Conservation (phyloP, 2,888 invertebrate species). For the Pollenia labialis region DNA sequence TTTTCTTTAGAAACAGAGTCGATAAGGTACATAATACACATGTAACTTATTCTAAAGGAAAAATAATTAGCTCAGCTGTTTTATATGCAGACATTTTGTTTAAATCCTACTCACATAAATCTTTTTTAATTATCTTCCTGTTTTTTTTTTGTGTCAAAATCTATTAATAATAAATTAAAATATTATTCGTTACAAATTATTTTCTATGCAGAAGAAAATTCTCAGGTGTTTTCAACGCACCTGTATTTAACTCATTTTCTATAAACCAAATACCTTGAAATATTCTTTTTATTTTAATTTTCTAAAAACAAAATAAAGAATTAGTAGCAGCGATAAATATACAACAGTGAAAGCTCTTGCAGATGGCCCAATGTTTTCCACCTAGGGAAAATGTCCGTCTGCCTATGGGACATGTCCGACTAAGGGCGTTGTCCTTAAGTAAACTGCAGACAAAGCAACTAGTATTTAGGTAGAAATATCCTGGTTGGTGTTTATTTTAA, state of each 20-base stretch:
- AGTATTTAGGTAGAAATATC: no score
- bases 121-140: background rate
- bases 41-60: background rate
- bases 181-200: slow-evolving; percentile 10
- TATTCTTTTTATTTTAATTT: slow-evolving; percentile 32
- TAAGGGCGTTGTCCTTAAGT: no score
- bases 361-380: no score
- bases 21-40: no score
- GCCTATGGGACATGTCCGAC: no score
- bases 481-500: no score
- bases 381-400: no score
- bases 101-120: slow-evolving; percentile 31
- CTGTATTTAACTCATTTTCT: slow-evolving; percentile 43
- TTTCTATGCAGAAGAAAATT: slow-evolving; percentile 49
- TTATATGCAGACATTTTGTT: slow-evolving; percentile 13
- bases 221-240: slow-evolving; percentile 65
- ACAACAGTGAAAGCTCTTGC: no score
- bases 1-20: background rate
- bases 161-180: slow-evolving; percentile 34
- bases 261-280: slow-evolving; percentile 67
- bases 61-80: background rate
- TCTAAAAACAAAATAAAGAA: background rate
- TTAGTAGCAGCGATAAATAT: background rate
- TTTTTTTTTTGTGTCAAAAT: background rate
- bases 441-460: no score